A percentile compares a stretch with the other conserved stretches of the same genome.
These are phyloP conservation scores for Ichneumoninae sp. DNA, from an alignment of 2,888 invertebrate species.

Conservation along the genomic window DNA sequence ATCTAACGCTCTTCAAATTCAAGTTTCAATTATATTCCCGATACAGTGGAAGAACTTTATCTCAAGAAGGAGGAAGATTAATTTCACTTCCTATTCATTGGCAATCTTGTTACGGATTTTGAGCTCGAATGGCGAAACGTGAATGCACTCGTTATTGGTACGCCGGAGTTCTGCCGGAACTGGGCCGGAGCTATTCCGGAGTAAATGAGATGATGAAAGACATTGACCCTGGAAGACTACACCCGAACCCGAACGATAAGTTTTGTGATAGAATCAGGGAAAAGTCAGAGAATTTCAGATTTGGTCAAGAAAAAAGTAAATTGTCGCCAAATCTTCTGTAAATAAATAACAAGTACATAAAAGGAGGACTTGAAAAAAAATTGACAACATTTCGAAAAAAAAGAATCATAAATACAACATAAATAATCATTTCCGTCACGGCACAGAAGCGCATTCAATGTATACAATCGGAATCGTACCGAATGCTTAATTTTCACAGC, in stretches of 20 bases:
- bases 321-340: background rate
- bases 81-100: background rate
- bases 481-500: background rate
- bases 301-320: no score
- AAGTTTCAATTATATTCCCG: background rate
- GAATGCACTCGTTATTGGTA: background rate
- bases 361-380: background rate
- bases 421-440: background rate
- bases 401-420: background rate
- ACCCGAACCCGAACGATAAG: background rate
- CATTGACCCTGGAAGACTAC: background rate
- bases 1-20: background rate
- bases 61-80: background rate
- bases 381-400: background rate
- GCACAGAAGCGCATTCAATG: background rate
- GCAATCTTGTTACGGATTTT: background rate
- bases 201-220: slow-evolving; percentile 1
- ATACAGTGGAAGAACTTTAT: background rate
- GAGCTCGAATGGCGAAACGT: background rate
- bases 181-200: background rate
- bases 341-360: background rate
- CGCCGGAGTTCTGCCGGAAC: background rate
- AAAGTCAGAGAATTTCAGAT: no score
- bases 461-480: background rate
- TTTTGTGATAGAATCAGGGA: background rate